Percentiles rank a stretch among this genome's conserved stretches.
Conservation (phyloP, 2,888 invertebrate species). For the Barypeithes pellucidus region DNA sequence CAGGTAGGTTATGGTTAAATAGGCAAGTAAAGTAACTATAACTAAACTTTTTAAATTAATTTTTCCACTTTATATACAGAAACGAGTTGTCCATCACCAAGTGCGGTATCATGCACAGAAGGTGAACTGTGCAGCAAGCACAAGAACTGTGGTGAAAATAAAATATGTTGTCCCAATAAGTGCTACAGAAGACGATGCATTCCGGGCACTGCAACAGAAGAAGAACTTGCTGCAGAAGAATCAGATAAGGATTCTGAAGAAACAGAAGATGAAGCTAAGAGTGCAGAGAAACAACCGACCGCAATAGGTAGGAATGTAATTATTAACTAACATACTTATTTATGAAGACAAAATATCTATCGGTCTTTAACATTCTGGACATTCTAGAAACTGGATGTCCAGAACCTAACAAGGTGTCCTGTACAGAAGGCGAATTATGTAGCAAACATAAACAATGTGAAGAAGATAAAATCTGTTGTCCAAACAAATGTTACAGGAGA, state of each 20-base stretch:
- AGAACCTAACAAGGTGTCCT: conserved; percentile 7
- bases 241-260: conserved; percentile 45
- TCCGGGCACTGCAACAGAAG: conserved; percentile 48
- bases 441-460: conserved; percentile 40
- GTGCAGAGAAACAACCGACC: conserved; percentile 18
- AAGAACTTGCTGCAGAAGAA: conserved; percentile 43
- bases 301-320: conserved; percentile 23
- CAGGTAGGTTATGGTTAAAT: conserved; percentile 26
- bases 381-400: conserved; percentile 38
- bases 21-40: background rate
- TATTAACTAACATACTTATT: conserved; percentile 10
- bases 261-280: conserved; percentile 21
- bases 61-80: conserved; percentile 28
- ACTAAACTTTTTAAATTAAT: background rate
- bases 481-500: conserved; percentile 45
- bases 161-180: conserved; percentile 55
- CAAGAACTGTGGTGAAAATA: conserved; percentile 40
- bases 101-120: conserved; percentile 42
- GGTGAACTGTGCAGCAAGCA: conserved; percentile 52
- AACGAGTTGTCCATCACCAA: conserved; percentile 48
- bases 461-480: conserved; percentile 32
- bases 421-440: conserved; percentile 33
- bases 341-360: background rate
- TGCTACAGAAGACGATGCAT: conserved; percentile 53
- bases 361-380: background rate